Evolutionary conservation across 2,888 invertebrate genomes (phyloP).

Genomic region (Aricia artaxerxes): DNA sequence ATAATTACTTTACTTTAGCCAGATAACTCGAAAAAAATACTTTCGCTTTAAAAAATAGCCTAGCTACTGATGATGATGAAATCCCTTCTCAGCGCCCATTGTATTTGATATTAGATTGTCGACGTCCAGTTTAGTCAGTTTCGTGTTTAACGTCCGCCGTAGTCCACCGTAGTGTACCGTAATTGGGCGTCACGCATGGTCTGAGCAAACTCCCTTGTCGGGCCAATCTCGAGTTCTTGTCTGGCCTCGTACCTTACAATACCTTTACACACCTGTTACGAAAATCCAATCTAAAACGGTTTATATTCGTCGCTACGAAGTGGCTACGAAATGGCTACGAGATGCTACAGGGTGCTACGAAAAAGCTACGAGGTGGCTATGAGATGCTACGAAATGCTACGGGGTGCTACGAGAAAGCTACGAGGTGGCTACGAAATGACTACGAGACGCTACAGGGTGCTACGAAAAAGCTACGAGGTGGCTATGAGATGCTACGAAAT

Average conservation of each 20-base stretch:
- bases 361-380: no score
- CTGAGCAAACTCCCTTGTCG: slow-evolving; percentile 6
- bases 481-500: background rate
- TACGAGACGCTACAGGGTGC: background rate
- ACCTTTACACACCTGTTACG: background rate
- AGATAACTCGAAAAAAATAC: no score
- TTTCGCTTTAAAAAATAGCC: background rate
- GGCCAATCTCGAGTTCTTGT: slow-evolving; percentile 8
- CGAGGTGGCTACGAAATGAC: background rate
- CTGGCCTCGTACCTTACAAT: background rate
- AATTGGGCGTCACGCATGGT: slow-evolving; percentile 16
- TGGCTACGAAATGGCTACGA: background rate
- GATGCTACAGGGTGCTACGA: no score
- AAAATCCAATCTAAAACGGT: background rate
- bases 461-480: background rate
- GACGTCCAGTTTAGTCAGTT: background rate
- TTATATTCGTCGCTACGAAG: background rate
- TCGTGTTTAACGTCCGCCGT: slow-evolving; percentile 15
- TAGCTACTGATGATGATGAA: background rate
- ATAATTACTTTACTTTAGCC: no score
- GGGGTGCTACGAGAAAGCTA: background rate
- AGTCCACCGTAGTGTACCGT: background rate
- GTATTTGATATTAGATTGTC: background rate
- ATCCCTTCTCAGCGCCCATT: background rate
- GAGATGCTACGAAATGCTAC: background rate